These are phyloP conservation scores for Picus viridis DNA, from an alignment of 2,797 vertebrate genomes.

Conservation along the genomic window DNA sequence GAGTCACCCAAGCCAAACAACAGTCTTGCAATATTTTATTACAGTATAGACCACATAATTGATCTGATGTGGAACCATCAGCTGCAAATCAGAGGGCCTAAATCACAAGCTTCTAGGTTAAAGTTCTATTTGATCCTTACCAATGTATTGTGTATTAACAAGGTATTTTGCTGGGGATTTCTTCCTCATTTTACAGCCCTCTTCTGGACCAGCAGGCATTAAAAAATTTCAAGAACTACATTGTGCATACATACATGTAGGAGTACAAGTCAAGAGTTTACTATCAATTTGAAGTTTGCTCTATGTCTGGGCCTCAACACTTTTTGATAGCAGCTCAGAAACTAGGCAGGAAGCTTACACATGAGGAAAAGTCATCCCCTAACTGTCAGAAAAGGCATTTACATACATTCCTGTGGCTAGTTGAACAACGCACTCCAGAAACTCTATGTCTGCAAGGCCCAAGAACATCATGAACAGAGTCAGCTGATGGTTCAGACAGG, in stretches of 20 bases:
- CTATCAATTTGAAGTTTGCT: not conserved
- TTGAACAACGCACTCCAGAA: not conserved
- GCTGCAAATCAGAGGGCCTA: not conserved
- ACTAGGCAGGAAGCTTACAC: not conserved
- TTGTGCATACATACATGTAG: not conserved
- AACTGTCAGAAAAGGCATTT: not conserved
- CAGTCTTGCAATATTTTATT: constrained; percentile 9
- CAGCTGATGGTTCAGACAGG: not conserved
- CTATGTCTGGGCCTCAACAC: not conserved
- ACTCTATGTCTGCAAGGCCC: not conserved
- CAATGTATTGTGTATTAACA: not conserved
- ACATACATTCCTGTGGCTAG: not conserved
- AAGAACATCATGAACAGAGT: not conserved
- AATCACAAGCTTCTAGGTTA: not conserved
- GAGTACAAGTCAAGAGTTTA: not conserved
- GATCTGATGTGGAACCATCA: not conserved
- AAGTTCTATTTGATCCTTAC: not conserved
- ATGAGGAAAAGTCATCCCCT: not conserved
- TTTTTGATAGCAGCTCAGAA: not conserved
- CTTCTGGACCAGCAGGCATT: not conserved
- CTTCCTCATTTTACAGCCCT: not conserved
- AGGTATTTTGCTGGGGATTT: not conserved
- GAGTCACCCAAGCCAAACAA: not conserved
- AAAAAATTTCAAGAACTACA: not conserved
- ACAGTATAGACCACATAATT: not conserved